Evolutionary conservation across 2,797 vertebrate species (phyloP).

Genomic region (Anas acuta): DNA sequence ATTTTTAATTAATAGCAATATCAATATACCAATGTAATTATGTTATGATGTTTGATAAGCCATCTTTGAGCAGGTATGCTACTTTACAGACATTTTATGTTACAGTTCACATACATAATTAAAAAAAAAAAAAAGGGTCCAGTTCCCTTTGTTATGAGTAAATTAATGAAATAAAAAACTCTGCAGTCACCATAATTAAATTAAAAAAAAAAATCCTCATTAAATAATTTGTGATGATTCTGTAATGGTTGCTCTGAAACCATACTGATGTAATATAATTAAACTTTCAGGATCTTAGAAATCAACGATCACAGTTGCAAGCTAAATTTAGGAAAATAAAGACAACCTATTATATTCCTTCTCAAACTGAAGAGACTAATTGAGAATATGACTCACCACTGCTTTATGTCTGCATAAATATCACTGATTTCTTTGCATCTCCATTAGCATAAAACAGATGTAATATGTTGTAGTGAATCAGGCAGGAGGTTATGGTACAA

Average conservation of each 20-base stretch:
- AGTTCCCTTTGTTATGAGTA: not conserved
- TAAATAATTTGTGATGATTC: not conserved
- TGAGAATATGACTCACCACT: slow-evolving; percentile 9
- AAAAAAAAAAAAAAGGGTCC: not conserved
- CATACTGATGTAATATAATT: not conserved
- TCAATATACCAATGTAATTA: not conserved
- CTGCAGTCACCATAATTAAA: not conserved
- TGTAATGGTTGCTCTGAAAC: not conserved
- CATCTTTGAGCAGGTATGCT: not conserved
- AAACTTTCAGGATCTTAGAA: slow-evolving; percentile 1
- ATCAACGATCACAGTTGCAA: not conserved
- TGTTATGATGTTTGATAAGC: not conserved
- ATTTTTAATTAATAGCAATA: not conserved
- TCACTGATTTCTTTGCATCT: slow-evolving; percentile 28
- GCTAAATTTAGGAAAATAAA: slow-evolving; percentile 13
- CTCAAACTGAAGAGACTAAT: not conserved
- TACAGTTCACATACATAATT: not conserved
- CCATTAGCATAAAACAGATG: slow-evolving; percentile 12
- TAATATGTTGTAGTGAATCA: not conserved
- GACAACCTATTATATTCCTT: not conserved
- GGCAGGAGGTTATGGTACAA: slow-evolving; percentile 21
- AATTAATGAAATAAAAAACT: not conserved
- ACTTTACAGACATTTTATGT: not conserved
- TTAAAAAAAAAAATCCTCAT: not conserved
- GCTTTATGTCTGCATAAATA: slow-evolving; percentile 43